phyloP scores from a whole-genome alignment of 2,797 vertebrate species.

The Botia almorhae region DNA sequence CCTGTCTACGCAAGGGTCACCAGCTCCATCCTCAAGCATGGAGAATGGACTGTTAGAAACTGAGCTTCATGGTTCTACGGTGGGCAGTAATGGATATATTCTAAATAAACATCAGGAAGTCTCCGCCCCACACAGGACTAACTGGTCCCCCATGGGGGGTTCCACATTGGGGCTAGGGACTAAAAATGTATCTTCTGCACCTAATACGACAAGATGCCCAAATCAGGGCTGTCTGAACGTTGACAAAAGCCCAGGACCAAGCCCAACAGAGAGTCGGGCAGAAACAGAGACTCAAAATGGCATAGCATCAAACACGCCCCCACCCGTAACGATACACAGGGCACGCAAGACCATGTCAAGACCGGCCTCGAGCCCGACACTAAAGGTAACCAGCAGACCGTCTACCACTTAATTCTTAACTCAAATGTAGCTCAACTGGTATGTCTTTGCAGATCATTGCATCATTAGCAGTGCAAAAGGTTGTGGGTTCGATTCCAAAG shows the following conservation, averaged over 20 bases:
- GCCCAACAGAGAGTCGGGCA: slow-evolving; percentile 72
- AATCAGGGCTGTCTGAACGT: slow-evolving; percentile 74
- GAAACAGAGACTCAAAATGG: slow-evolving; percentile 82
- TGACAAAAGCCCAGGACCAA: slow-evolving; percentile 67
- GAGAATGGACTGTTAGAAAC: slow-evolving; percentile 87
- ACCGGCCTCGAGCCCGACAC: slow-evolving; percentile 83
- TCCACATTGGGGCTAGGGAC: slow-evolving; percentile 80
- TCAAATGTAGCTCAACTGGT: too few relatives aligned
- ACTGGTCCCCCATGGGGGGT: slow-evolving; percentile 78
- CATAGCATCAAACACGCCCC: slow-evolving; percentile 59
- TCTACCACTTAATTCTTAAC: not conserved
- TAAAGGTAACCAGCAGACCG: slow-evolving; percentile 75
- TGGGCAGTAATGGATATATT: slow-evolving; percentile 93
- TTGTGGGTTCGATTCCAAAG: too few relatives aligned
- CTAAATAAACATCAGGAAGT: slow-evolving; percentile 80
- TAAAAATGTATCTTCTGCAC: slow-evolving; percentile 79
- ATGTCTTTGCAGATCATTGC: too few relatives aligned
- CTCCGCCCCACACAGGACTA: slow-evolving; percentile 82
- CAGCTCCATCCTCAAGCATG: slow-evolving; percentile 75
- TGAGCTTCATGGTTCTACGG: slow-evolving; percentile 86
- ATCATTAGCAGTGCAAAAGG: too few relatives aligned
- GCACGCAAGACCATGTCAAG: slow-evolving; percentile 98
- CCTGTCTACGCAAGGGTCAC: slow-evolving; percentile 68
- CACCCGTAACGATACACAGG: slow-evolving; percentile 81
- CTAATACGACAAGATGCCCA: slow-evolving; percentile 68